These are phyloP conservation scores for Rhynchopsitta pachyrhyncha DNA, from an alignment of 2,113 vertebrate species.

Conservation along the genomic window DNA sequence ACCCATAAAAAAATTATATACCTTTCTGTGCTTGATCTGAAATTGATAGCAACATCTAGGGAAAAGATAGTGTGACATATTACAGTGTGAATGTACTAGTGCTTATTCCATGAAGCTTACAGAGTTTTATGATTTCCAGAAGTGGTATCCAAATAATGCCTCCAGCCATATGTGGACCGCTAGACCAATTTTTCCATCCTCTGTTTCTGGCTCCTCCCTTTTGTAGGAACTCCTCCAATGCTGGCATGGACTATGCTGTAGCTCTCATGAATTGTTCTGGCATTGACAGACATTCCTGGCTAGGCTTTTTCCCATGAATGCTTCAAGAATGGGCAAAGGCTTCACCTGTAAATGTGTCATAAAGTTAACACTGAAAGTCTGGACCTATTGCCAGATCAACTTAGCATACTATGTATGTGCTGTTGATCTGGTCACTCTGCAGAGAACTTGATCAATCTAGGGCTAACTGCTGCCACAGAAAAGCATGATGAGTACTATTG, in stretches of 20 bases:
- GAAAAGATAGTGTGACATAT: not conserved
- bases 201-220: not conserved
- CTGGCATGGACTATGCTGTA: not conserved
- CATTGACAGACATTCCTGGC: not conserved
- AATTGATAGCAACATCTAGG: not conserved
- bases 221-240: not conserved
- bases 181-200: not conserved
- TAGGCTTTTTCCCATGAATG: not conserved
- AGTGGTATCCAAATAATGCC: not conserved
- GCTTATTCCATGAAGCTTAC: not conserved
- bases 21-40: not conserved
- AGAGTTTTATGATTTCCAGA: not conserved
- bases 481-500: not conserved
- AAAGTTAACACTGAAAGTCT: not conserved
- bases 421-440: not conserved
- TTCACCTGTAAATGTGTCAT: not conserved
- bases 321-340: not conserved
- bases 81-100: not conserved
- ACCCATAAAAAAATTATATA: not conserved
- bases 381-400: not conserved
- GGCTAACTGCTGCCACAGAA: not conserved
- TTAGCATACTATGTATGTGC: not conserved
- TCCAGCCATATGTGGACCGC: not conserved
- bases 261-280: not conserved
- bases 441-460: not conserved